phyloP scores from a whole-genome alignment of 2,113 vertebrate genomes.

The Grammomys surdaster region DNA sequence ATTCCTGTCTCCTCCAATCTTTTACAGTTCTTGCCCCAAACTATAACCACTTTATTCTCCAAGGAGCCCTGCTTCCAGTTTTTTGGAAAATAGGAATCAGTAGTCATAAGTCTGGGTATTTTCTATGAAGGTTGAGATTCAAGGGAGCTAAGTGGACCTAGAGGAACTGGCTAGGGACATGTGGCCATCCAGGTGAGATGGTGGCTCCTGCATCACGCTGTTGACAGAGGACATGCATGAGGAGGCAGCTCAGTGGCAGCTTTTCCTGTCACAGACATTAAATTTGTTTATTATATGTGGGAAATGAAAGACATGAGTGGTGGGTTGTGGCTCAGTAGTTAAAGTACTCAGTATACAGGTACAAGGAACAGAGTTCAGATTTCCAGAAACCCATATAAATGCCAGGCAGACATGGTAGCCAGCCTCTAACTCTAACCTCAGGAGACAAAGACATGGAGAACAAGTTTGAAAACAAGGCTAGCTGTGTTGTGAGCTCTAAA shows the following conservation, averaged over 20 bases:
- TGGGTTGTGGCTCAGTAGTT: neutral
- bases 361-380: neutral
- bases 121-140: neutral
- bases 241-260: neutral
- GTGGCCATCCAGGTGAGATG: neutral
- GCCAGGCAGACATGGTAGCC: neutral
- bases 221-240: neutral
- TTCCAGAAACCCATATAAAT: neutral
- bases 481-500: too few species aligned
- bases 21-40: constrained; percentile 13
- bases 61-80: neutral
- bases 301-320: neutral
- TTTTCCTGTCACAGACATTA: neutral
- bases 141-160: neutral
- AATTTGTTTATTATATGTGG: neutral
- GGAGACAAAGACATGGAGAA: neutral
- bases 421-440: neutral
- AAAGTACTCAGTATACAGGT: neutral
- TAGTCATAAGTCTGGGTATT: neutral
- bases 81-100: neutral
- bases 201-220: neutral
- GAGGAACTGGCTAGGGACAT: neutral
- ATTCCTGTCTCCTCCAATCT: neutral
- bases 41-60: constrained; percentile 1
- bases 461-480: neutral